Evolutionary conservation across 2,888 invertebrate genomes (phyloP).

Genomic region (Eupithecia subfuscata): DNA sequence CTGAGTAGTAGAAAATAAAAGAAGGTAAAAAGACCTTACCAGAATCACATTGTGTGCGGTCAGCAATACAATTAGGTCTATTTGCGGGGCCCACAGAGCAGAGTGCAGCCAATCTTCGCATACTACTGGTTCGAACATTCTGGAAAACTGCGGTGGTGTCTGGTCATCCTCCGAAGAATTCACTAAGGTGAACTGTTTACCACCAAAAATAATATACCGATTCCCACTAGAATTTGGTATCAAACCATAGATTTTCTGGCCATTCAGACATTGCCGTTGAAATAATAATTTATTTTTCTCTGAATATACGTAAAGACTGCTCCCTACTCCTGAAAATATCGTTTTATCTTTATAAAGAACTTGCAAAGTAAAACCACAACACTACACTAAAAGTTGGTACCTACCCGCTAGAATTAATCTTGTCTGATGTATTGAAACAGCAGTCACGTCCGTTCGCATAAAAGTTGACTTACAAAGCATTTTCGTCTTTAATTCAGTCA

Average conservation of each 20-base stretch:
- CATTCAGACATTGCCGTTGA: conserved; percentile 60
- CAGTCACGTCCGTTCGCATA: conserved; percentile 77
- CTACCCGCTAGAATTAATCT: conserved; percentile 78
- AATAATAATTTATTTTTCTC: conserved; percentile 48
- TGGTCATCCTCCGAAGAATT: conserved; percentile 36
- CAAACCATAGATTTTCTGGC: conserved; percentile 85
- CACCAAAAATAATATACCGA: conserved; percentile 79
- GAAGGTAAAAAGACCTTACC: conserved; percentile 49
- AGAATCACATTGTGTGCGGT: conserved; percentile 87
- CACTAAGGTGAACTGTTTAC: conserved; percentile 77
- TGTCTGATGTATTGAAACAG: conserved; percentile 69
- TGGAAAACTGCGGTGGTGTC: conserved; percentile 38
- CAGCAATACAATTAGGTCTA: conserved; percentile 81
- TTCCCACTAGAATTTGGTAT: conserved; percentile 49
- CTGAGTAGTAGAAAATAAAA: not conserved
- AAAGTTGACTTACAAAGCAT: conserved; percentile 41
- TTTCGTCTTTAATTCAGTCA: not conserved
- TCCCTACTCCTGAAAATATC: conserved; percentile 81
- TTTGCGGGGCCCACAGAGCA: conserved; percentile 76
- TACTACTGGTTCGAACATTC: conserved; percentile 53
- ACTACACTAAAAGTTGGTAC: conserved; percentile 44
- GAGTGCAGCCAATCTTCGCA: conserved; percentile 88
- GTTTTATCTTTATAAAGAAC: not conserved
- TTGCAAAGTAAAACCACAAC: conserved; percentile 28
- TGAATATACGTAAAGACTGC: conserved; percentile 66